These are phyloP conservation scores for Chanos chanos DNA, from an alignment of 2,797 vertebrate genomes.

Conservation along the genomic window DNA sequence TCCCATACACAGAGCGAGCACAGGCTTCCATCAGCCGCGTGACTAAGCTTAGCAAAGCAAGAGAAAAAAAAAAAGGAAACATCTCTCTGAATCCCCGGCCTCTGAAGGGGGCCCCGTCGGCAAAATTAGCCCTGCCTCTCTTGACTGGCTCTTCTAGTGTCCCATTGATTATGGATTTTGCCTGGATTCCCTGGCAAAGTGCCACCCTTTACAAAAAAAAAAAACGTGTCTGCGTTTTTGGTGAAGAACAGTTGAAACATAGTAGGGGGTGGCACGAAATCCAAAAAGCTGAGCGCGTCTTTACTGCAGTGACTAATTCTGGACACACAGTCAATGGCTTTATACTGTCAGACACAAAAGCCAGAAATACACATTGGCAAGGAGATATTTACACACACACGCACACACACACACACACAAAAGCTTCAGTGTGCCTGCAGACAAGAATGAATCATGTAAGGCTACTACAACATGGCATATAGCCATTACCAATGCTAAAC, in stretches of 20 bases:
- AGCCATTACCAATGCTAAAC: no score
- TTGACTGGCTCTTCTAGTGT: constrained; percentile 20
- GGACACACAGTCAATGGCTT: constrained; percentile 13
- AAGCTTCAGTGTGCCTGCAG: no score
- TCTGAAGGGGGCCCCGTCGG: not conserved
- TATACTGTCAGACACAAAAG: constrained; percentile 41
- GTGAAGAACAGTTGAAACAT: constrained; percentile 1
- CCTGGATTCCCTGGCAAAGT: constrained; percentile 18
- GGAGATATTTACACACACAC: constrained; percentile 36
- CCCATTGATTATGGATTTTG: constrained; percentile 33
- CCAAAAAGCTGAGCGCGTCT: not conserved
- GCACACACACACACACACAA: constrained; percentile 15
- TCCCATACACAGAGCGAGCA: constrained; percentile 18
- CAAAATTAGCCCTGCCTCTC: constrained; percentile 15
- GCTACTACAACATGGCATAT: no score
- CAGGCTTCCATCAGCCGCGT: constrained; percentile 14
- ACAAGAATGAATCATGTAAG: no score
- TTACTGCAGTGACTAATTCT: constrained; percentile 15
- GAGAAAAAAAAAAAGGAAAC: not conserved
- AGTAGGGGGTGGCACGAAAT: not conserved
- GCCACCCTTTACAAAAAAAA: constrained; percentile 24
- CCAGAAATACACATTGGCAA: constrained; percentile 63
- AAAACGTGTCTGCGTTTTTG: constrained; percentile 23
- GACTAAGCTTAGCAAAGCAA: no score
- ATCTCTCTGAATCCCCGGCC: constrained; percentile 25